Conservation (phyloP, 2,888 invertebrate genomes). For the Callyntrura guangdongensis region DNA sequence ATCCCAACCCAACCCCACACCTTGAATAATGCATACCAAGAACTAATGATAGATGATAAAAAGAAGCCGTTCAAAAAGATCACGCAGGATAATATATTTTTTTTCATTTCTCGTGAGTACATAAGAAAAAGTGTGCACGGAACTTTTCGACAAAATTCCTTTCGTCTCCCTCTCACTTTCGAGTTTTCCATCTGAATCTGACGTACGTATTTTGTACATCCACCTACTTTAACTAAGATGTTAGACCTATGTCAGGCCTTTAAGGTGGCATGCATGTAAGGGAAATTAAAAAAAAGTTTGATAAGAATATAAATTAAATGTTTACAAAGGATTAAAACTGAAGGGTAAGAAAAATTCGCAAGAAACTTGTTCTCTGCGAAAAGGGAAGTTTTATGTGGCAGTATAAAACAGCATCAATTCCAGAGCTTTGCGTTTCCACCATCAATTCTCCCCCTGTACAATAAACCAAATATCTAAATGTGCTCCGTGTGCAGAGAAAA, state of each 20-base stretch:
- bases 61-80: not conserved
- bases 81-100: not conserved
- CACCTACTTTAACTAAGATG: too few species aligned
- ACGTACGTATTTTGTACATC: not conserved
- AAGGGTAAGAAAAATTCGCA: not conserved
- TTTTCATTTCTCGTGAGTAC: not conserved
- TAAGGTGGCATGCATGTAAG: not conserved
- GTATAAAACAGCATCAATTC: not conserved
- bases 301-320: not conserved
- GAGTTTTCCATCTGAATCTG: not conserved
- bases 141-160: not conserved
- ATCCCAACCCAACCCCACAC: too few species aligned
- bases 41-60: too few species aligned
- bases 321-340: conserved; percentile 41
- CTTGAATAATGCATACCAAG: too few species aligned
- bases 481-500: not conserved
- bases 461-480: not conserved
- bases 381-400: not conserved
- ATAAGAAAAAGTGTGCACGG: not conserved
- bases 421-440: not conserved
- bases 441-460: not conserved
- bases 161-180: not conserved
- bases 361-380: not conserved
- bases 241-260: too few species aligned
- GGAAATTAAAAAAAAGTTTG: not conserved